Percentiles rank a stretch among this genome's conserved stretches.
phyloP scores from a whole-genome alignment of 37 sponge, comb jelly and placozoan genomes.

The Bolinopsis microptera region DNA sequence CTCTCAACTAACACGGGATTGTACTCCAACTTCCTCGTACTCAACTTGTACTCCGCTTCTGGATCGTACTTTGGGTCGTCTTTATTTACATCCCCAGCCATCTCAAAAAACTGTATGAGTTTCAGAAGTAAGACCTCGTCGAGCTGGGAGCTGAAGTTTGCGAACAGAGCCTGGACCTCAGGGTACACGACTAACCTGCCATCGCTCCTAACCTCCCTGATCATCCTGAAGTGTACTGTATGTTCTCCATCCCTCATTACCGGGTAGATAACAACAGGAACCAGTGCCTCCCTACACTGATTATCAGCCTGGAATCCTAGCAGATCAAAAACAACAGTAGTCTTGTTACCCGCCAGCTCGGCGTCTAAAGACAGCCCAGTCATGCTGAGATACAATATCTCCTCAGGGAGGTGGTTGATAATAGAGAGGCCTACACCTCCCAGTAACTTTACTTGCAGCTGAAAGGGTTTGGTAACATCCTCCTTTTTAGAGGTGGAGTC shows the following conservation, averaged over 20 bases:
- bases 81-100: not conserved
- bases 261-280: slow-evolving; percentile 21
- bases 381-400: not conserved
- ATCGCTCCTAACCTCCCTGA: not conserved
- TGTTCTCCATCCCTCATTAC: not conserved
- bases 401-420: slow-evolving; percentile 53
- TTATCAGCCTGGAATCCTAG: not conserved
- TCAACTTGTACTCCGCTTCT: slow-evolving; percentile 2
- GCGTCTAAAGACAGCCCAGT: not conserved
- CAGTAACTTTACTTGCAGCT: not conserved
- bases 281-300: slow-evolving; percentile 24
- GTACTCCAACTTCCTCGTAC: not conserved
- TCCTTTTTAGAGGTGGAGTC: not conserved
- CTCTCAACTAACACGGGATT: slow-evolving; percentile 22
- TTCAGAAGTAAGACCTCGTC: slow-evolving; percentile 37
- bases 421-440: slow-evolving; percentile 16
- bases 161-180: slow-evolving; percentile 5
- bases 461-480: not conserved
- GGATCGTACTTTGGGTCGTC: not conserved
- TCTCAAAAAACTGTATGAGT: slow-evolving; percentile 19
- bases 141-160: not conserved
- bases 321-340: slow-evolving; percentile 8
- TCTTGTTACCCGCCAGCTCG: not conserved
- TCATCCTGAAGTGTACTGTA: not conserved
- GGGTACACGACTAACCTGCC: not conserved